Percentiles rank a stretch among this genome's conserved stretches.
These are phyloP conservation scores for Caerostris darwini DNA, from an alignment of 1,140 invertebrate genomes.

Conservation along the genomic window DNA sequence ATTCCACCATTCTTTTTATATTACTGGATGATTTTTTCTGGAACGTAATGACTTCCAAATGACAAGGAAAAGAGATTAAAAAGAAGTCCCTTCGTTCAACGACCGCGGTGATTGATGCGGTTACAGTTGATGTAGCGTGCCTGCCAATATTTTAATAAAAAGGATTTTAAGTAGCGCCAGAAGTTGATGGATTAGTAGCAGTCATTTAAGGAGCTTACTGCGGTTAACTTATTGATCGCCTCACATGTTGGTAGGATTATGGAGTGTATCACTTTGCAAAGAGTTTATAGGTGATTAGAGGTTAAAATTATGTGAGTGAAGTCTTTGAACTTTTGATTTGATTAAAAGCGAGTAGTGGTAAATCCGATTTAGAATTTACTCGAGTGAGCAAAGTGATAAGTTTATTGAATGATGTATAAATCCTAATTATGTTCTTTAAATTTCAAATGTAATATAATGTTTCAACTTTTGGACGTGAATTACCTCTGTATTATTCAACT, in stretches of 20 bases:
- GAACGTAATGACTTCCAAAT: background rate
- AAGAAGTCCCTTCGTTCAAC: background rate
- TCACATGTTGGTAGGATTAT: background rate
- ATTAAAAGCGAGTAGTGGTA: no score
- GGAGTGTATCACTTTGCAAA: background rate
- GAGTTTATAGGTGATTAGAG: background rate
- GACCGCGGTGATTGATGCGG: background rate
- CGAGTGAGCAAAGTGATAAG: no score
- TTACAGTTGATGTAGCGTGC: background rate
- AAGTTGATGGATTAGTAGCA: background rate
- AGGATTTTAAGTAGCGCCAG: background rate
- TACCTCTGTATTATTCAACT: no score
- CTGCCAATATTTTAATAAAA: slow-evolving; percentile 20
- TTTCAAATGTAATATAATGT: no score
- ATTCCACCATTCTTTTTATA: no score
- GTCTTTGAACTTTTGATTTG: no score
- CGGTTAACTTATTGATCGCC: background rate
- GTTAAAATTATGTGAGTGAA: background rate
- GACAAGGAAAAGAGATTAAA: background rate
- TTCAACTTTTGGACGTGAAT: no score
- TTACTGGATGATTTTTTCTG: no score
- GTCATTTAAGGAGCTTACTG: background rate
- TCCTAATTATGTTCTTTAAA: no score
- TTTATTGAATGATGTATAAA: no score
- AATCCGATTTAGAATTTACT: no score